Percentiles rank a stretch among this genome's conserved stretches.
These are phyloP conservation scores for Arizona elegans DNA, from an alignment of 2,113 vertebrate species.

Conservation along the genomic window DNA sequence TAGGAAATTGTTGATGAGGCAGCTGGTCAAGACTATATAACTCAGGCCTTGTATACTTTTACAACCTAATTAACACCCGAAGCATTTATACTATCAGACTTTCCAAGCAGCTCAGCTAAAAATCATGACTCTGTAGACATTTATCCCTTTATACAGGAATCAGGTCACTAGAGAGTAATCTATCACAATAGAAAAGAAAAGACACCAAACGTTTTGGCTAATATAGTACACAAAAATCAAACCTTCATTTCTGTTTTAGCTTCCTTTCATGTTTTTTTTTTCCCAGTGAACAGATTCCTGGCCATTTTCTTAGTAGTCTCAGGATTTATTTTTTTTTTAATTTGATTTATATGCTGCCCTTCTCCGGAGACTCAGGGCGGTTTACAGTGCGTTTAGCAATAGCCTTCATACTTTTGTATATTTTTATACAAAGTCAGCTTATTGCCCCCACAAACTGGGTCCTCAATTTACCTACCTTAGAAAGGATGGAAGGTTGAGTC, in stretches of 20 bases:
- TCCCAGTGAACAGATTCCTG: not conserved
- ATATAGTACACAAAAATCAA: not conserved
- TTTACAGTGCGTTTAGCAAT: too few relatives aligned
- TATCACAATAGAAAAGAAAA: not conserved
- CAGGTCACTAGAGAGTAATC: not conserved
- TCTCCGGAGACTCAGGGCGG: too few relatives aligned
- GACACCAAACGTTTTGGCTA: not conserved
- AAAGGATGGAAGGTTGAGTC: too few relatives aligned
- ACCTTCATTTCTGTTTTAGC: not conserved
- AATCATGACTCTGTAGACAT: not conserved
- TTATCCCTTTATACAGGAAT: not conserved
- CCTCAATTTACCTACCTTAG: too few relatives aligned
- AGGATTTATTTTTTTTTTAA: too few relatives aligned
- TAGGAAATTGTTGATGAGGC: not conserved
- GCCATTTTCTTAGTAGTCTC: not conserved
- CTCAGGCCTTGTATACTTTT: not conserved
- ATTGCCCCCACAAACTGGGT: too few relatives aligned
- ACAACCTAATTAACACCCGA: not conserved
- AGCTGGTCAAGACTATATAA: not conserved
- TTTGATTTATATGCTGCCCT: too few relatives aligned
- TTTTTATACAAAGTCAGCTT: too few relatives aligned
- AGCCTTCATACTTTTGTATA: too few relatives aligned
- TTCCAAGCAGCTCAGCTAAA: not conserved
- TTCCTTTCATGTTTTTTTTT: not conserved
- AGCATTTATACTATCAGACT: not conserved